phyloP scores from a whole-genome alignment of 2,888 invertebrate species.

The Epistrophe eligans region DNA sequence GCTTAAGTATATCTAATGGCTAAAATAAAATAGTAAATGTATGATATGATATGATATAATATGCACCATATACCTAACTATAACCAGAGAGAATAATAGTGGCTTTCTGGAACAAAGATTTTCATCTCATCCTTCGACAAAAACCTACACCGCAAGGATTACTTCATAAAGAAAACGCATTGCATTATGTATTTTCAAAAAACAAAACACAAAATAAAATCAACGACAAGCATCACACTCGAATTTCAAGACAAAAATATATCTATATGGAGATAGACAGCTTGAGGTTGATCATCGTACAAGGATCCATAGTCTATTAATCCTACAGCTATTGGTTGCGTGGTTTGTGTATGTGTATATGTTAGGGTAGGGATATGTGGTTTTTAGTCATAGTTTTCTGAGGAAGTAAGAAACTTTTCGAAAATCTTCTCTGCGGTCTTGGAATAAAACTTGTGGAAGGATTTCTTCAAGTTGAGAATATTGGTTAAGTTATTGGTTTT shows the following conservation, averaged over 20 bases:
- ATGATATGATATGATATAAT: not conserved
- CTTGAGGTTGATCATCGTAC: conserved; percentile 64
- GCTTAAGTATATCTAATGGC: conserved; percentile 16
- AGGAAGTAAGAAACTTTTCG: not conserved
- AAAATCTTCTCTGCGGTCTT: not conserved
- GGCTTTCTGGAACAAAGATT: conserved; percentile 43
- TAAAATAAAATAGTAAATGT: not conserved
- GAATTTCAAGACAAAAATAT: not conserved
- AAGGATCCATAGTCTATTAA: conserved; percentile 62
- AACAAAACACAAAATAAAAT: not conserved
- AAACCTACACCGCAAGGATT: conserved; percentile 37
- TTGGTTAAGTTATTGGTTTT: not conserved
- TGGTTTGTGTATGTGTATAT: conserved; percentile 40
- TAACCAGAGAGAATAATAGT: conserved; percentile 30
- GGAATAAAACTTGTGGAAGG: not conserved
- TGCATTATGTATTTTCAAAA: conserved; percentile 31
- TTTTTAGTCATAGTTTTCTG: conserved; percentile 11
- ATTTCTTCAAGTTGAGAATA: not conserved
- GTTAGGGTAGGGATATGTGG: conserved; percentile 43
- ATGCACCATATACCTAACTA: not conserved
- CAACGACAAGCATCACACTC: not conserved
- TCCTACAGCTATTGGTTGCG: conserved; percentile 58
- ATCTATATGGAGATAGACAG: not conserved
- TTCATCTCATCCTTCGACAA: conserved; percentile 9
- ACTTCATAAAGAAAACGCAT: conserved; percentile 51